These are phyloP conservation scores for Rhingia campestris DNA, from an alignment of 2,888 invertebrate genomes.

Conservation along the genomic window DNA sequence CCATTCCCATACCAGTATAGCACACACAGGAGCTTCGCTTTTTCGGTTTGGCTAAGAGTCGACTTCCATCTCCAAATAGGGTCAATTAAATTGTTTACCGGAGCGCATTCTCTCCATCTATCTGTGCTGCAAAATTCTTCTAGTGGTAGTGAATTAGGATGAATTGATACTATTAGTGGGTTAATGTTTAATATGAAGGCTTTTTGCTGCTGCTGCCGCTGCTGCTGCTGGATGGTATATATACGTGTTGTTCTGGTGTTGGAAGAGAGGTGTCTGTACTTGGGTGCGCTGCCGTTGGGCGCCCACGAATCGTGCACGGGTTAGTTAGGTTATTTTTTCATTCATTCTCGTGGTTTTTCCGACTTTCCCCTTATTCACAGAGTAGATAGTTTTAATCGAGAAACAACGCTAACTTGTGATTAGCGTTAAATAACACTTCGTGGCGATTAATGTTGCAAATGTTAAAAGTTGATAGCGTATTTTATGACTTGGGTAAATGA, in stretches of 20 bases:
- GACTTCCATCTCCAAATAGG: constrained; percentile 65
- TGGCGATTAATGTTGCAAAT: constrained; percentile 74
- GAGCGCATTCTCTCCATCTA: constrained; percentile 33
- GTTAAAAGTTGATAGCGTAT: constrained; percentile 72
- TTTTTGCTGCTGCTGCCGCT: constrained; percentile 33
- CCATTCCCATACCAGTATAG: background rate
- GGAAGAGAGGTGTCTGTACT: constrained; percentile 13
- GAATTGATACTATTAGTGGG: constrained; percentile 71
- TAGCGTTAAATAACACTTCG: constrained; percentile 74
- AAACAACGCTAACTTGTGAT: constrained; percentile 72
- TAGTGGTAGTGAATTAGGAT: constrained; percentile 50
- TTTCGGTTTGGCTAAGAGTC: constrained; percentile 31
- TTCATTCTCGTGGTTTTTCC: background rate
- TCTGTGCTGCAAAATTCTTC: constrained; percentile 9
- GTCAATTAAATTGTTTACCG: constrained; percentile 72
- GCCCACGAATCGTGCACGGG: constrained; percentile 68
- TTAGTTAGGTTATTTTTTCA: background rate
- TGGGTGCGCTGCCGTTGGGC: constrained; percentile 59
- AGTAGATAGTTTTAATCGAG: constrained; percentile 39
- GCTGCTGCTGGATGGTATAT: constrained; percentile 29
- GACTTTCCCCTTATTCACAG: background rate
- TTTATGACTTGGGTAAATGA: constrained; percentile 68
- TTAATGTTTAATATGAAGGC: constrained; percentile 73
- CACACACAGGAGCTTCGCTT: constrained; percentile 42
- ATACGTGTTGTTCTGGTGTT: constrained; percentile 27